Conservation (phyloP, 1,140 invertebrate genomes). For the Portunus trituberculatus region DNA sequence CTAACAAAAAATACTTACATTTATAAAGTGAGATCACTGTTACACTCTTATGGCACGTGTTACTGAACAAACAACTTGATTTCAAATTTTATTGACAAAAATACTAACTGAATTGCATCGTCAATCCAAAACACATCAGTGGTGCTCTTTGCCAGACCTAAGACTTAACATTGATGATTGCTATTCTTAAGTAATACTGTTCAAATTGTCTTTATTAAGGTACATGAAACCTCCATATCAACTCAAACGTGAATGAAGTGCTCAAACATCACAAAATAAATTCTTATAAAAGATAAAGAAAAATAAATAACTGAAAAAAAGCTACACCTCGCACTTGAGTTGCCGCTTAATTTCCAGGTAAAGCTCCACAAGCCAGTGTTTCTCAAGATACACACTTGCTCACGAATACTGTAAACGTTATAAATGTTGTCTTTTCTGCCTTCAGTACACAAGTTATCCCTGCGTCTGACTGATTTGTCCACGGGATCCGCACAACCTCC, state of each 20-base stretch:
- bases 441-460: neutral
- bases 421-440: neutral
- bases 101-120: neutral
- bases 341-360: neutral
- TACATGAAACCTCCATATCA: neutral
- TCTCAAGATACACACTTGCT: neutral
- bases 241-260: neutral
- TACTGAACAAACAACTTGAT: neutral
- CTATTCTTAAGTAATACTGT: conserved; percentile 16
- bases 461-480: neutral
- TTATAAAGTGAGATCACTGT: too few species aligned
- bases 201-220: neutral
- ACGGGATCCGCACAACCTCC: neutral
- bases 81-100: conserved; percentile 4
- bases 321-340: neutral
- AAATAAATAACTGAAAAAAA: too few species aligned
- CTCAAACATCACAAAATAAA: neutral
- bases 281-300: too few species aligned
- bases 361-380: neutral
- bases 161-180: neutral
- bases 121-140: neutral
- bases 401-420: neutral
- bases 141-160: neutral
- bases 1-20: too few species aligned
- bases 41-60: neutral